phyloP scores from a whole-genome alignment of 2,797 vertebrate genomes.

The Sciaenops ocellatus region DNA sequence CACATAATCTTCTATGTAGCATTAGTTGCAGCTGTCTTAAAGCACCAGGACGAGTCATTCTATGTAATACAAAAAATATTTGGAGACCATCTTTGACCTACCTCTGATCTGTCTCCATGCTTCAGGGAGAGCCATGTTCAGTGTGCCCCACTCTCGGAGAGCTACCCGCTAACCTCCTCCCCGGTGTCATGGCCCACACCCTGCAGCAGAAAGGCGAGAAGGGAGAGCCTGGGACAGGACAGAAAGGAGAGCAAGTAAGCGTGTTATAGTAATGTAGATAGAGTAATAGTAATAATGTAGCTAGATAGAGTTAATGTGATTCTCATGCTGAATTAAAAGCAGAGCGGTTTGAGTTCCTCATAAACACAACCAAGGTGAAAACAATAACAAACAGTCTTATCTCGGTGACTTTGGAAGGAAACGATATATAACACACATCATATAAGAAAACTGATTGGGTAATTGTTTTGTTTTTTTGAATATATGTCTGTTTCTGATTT shows the following conservation, averaged over 20 bases:
- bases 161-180: conserved; percentile 51
- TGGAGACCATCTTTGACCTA: background rate
- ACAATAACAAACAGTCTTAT: conserved; percentile 18
- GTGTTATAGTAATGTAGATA: background rate
- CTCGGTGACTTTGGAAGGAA: conserved; percentile 29
- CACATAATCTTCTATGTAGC: background rate
- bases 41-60: background rate
- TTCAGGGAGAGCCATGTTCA: conserved; percentile 90
- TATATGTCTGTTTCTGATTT: conserved; percentile 30
- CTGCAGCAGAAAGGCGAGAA: conserved; percentile 71
- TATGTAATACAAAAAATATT: background rate
- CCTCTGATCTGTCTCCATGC: background rate
- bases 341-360: background rate
- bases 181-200: conserved; percentile 32
- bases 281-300: too few relatives aligned
- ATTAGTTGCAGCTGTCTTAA: background rate
- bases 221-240: conserved; percentile 68
- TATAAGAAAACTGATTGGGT: conserved; percentile 11
- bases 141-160: conserved; percentile 80
- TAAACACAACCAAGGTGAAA: conserved; percentile 16
- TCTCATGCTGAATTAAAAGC: conserved; percentile 10
- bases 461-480: conserved; percentile 10
- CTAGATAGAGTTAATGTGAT: conserved; percentile 1
- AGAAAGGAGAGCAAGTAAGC: conserved; percentile 87
- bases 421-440: background rate